These are phyloP conservation scores for Pygathrix nemaeus DNA, from an alignment of 2,113 vertebrate genomes.

Conservation along the genomic window DNA sequence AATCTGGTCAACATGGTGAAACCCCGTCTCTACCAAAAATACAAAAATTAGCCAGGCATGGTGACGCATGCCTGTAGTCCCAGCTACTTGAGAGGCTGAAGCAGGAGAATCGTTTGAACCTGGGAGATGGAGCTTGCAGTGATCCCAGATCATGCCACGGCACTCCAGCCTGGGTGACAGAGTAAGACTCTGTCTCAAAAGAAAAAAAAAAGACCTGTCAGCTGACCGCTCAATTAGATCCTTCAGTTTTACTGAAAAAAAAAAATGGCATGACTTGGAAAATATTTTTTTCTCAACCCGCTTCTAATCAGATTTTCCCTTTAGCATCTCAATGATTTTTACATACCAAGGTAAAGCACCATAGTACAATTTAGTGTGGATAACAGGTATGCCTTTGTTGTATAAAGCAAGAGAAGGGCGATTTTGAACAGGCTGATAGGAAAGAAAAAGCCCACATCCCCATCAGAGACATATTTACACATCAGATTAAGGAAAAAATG, in stretches of 20 bases:
- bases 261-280: not conserved
- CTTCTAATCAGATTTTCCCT: not conserved
- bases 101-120: too few species aligned
- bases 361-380: not conserved
- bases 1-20: too few species aligned
- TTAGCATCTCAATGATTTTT: not conserved
- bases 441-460: not conserved
- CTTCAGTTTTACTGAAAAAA: not conserved
- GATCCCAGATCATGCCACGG: too few species aligned
- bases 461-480: not conserved
- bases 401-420: not conserved
- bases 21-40: too few species aligned
- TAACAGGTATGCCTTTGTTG: not conserved
- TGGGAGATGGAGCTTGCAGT: too few species aligned
- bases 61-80: too few species aligned
- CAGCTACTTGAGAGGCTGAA: too few species aligned
- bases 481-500: not conserved
- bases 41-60: too few species aligned
- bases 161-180: too few species aligned
- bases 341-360: not conserved
- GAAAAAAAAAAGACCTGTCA: not conserved
- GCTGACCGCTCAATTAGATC: not conserved
- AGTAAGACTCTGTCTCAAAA: too few species aligned
- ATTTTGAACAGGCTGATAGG: not conserved
- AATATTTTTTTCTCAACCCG: conserved; percentile 1